Base-by-base conservation (phyloP, 2,888 invertebrate species). In the Liposcelis brunnea region DNA sequence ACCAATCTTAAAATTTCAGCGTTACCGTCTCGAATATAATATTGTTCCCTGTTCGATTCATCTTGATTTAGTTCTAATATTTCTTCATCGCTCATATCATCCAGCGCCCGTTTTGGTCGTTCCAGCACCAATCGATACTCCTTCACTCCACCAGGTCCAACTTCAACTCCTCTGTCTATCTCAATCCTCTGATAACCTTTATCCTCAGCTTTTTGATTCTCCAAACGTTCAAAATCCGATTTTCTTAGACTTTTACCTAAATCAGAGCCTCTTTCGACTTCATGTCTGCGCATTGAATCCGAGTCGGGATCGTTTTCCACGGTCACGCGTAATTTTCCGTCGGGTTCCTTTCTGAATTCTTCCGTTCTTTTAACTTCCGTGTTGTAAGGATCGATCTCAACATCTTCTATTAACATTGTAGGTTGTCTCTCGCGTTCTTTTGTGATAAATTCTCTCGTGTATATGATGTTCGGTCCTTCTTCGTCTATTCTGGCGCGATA, bases 11-110 rank as follows among this genome's bases (percentile, higher is more conserved):
- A 62, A 49, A 87, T 83, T 67, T 87, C 87, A 1, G 85, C 79
- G 56, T 85, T 83, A 0, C 86, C 87, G 56, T 86, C 84, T 56
- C 83, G 75, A 35, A 83, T 83, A 56, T 80, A 87, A 55, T 78
- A 74, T 55, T 80, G 80, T 57, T 40, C 40, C 16, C 40, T 7
- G 19, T 26, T 26, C 8, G 26, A 26, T 26, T 26, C 26, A 6
- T 26, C 26, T 8, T 4, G 26, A 26, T 26, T 26, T 8, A 26
- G 26, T 8, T 40, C 71, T 68, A 42, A 67, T 59, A 52, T 21
- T 43, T 47, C 35, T 38, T 47, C 44, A n/a, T 47, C 33, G 33
- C 36, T 35, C 16, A 16, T 38, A 31, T 45, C 38, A 19, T 18
- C 31, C 12, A 42, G 14, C 16, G 26, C 16, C 14, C 15, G 12